Conservation (phyloP, 2,888 invertebrate genomes). For the Caenorhabditis sp. region DNA sequence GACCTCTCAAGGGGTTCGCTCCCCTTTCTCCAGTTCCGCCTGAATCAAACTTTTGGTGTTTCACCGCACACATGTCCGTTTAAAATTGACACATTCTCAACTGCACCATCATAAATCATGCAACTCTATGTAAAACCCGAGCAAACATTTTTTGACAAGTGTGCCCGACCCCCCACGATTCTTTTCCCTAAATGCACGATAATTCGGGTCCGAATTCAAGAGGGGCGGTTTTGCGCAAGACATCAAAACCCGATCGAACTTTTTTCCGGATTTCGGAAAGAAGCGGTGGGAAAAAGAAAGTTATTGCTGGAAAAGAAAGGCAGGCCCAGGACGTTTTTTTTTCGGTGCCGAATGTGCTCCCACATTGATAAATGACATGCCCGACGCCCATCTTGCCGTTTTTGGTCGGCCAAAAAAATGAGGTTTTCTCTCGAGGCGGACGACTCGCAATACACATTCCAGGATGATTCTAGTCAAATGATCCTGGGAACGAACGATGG, state of each 20-base stretch:
- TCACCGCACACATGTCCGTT: conserved; percentile 2
- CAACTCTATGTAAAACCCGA: conserved; percentile 38
- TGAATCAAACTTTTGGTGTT: not conserved
- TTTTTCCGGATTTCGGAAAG: conserved; percentile 8
- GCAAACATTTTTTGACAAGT: conserved; percentile 38
- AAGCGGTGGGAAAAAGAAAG: conserved; percentile 12
- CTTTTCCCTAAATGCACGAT: conserved; percentile 33
- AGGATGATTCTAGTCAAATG: too few species aligned
- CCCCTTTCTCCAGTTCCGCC: not conserved
- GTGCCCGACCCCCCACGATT: conserved; percentile 11
- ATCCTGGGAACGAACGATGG: too few species aligned
- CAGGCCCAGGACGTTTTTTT: conserved; percentile 7
- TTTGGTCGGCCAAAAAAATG: conserved; percentile 4
- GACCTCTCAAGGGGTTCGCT: conserved; percentile 35
- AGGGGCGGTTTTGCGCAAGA: too few species aligned
- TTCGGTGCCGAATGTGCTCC: conserved; percentile 43
- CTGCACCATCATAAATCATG: conserved; percentile 47
- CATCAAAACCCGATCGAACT: conserved; percentile 17
- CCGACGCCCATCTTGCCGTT: conserved; percentile 4
- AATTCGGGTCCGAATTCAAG: too few species aligned
- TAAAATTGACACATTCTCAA: conserved; percentile 5
- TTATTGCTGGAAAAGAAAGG: conserved; percentile 5
- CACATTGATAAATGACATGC: conserved; percentile 58
- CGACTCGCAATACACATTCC: too few species aligned
- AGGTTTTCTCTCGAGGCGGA: not conserved